phyloP scores from a whole-genome alignment of 2,113 vertebrate genomes.

The Pedetes capensis region DNA sequence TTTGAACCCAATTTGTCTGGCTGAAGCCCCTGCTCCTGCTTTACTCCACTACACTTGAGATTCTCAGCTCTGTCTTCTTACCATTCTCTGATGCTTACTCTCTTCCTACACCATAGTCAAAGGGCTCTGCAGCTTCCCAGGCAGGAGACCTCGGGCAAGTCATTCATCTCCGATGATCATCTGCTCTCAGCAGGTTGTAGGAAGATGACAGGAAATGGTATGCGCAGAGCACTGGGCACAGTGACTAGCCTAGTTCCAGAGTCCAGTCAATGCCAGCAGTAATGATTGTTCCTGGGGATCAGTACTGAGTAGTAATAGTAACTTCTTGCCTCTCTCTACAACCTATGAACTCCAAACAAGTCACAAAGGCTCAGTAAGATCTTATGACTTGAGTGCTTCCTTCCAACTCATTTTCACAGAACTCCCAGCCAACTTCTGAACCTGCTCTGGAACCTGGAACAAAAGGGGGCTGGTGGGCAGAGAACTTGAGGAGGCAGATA shows the following conservation, averaged over 20 bases:
- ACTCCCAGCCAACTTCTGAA: constrained; percentile 42
- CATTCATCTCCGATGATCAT: neutral
- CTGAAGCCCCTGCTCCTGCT: neutral
- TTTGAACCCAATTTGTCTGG: neutral
- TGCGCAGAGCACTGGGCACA: too few species aligned
- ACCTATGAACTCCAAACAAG: neutral
- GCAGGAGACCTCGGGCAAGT: neutral
- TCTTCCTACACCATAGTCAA: neutral
- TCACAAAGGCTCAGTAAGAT: neutral
- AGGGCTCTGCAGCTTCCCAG: neutral
- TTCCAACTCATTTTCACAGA: constrained; percentile 39
- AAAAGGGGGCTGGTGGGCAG: constrained; percentile 43
- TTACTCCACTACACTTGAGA: neutral
- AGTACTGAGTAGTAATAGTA: neutral
- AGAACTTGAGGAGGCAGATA: constrained; percentile 71
- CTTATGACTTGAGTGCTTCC: neutral
- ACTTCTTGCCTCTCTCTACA: neutral
- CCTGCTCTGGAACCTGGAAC: constrained; percentile 31
- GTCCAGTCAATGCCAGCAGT: neutral
- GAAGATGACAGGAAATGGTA: neutral
- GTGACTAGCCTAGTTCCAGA: fast-evolving
- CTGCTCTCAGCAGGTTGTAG: neutral
- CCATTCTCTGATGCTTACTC: neutral
- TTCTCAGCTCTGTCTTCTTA: neutral
- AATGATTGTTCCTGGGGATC: neutral